Evolutionary conservation across 2,113 vertebrate genomes (phyloP), one percentile per base, ranked within the genome.

Genomic region (Misgurnus mizolepis): DNA sequence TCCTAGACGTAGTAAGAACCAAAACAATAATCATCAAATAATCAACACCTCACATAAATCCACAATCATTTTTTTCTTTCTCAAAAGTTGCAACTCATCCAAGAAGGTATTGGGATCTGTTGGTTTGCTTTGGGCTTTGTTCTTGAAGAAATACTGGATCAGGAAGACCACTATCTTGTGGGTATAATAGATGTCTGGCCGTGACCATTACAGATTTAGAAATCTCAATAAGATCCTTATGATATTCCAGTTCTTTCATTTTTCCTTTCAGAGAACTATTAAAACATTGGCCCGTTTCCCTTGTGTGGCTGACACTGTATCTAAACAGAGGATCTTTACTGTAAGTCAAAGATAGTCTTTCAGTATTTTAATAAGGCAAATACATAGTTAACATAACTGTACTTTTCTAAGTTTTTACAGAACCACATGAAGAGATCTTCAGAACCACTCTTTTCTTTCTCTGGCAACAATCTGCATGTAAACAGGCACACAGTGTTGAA

Each of bases 1-100:
- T 78, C 7, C 6, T 82, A 56, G 34, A 65, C 6, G 60, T 61
- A 62, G 87, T 88, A 65, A 87, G 86, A 70, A 80, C 58, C 5
- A 62, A 62, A 58, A 58, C 55, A 4, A 71, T 0, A 5, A 39
- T 55, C 1, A n/a, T 40, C 55, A 11, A 5, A 39, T 71, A 0
- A n/a, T 40, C 55, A 11, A 8, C 15, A 55, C 2, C 5, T 56
- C 4, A 34, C 22, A 50, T 34, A 47, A 10, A 47, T 47, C 7
- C 45, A 49, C 1, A 47, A 1, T 6, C 3, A 1, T n/a, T 58
- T 58, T 27, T 11, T 17, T 17, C 34, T 76, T 76, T 47, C 39
- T 18, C 8, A 17, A 22, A 10, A 85, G 80, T 4, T 79, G 49
- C 0, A 70, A 65, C 15, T 22, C 18, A 2, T 17, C 2, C 7